Evolutionary conservation across 2,113 vertebrate species (phyloP), one percentile per base, ranked within the genome.

Genomic region (Oncorhynchus tshawytscha): DNA sequence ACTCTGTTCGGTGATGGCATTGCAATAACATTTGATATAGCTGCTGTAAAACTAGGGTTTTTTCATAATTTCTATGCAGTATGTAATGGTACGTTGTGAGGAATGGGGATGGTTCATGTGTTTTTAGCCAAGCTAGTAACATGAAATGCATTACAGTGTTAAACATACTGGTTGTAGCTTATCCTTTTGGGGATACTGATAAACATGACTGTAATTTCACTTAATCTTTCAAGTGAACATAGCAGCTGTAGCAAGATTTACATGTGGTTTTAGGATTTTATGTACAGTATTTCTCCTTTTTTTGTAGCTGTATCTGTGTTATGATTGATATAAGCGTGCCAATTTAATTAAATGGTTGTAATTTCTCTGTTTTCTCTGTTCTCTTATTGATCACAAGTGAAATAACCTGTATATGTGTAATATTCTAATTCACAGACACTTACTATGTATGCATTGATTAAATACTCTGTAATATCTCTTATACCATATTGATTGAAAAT

Each of bases 21-120:
- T 92, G 84, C 87, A 89, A 82, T 84, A 91, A 89, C 76, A 91
- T 87, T 85, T 18, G 74, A 18, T 92, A 91, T 90, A 83, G 84
- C 87, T 92, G 82, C 91, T 92, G 88, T 83, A 25, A 84, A 91
- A 84, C 82, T 78, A 16, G 15, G 54, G 16, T 70, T 48, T 49
- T 68, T 80, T 77, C 75, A 74, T 79, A 81, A 79, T 71, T 76
- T 88, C 75, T 82, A 76, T 88, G 82, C 86, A 84, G 39, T 45
- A 54, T 89, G 72, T 88, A 70, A 87, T 79, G 90, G 90, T 93
- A 81, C 89, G 90, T 86, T 84, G 82, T 84, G 73, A 85, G 76
- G 31, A 34, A 34, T 34, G 34, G 6, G 34, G 88, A 83, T 85
- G 82, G 62, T 83, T 81, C 64, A 75, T 68, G 65, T 82, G 73